Conservation (phyloP, 2,888 invertebrate genomes). For the Theretra japonica region DNA sequence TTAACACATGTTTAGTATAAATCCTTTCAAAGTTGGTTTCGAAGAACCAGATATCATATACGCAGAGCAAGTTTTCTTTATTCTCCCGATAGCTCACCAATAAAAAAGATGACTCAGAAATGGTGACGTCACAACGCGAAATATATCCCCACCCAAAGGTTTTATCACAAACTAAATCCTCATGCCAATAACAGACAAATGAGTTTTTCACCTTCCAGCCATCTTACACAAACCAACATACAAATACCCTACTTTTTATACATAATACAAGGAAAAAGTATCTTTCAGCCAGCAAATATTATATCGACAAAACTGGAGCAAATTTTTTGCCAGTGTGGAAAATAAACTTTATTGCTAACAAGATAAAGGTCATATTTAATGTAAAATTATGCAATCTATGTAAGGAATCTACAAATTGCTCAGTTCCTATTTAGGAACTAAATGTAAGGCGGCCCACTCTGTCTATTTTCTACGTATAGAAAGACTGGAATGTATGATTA, state of each 20-base stretch:
- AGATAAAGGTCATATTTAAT: background rate
- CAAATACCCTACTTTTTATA: background rate
- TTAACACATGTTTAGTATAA: too few species aligned
- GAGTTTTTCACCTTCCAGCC: background rate
- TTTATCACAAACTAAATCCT: background rate
- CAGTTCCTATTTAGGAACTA: constrained; percentile 28
- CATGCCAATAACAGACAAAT: constrained; percentile 14
- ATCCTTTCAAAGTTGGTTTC: too few species aligned
- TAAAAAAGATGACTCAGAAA: background rate
- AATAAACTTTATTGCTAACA: background rate
- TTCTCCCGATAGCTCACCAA: too few species aligned
- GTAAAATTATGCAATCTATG: constrained; percentile 3
- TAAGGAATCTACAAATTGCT: constrained; percentile 19
- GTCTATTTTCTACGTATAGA: constrained; percentile 18
- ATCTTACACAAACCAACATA: constrained; percentile 6
- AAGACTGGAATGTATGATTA: constrained; percentile 12
- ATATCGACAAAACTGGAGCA: background rate
- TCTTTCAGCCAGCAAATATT: background rate
- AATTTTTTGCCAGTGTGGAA: background rate
- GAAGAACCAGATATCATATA: too few species aligned
- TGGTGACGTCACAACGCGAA: background rate
- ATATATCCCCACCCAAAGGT: background rate
- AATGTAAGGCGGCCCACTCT: constrained; percentile 27
- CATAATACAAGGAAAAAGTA: too few species aligned
- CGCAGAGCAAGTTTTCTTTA: too few species aligned